Conservation (phyloP, 2,797 vertebrate species). For the Spinus pinus region DNA sequence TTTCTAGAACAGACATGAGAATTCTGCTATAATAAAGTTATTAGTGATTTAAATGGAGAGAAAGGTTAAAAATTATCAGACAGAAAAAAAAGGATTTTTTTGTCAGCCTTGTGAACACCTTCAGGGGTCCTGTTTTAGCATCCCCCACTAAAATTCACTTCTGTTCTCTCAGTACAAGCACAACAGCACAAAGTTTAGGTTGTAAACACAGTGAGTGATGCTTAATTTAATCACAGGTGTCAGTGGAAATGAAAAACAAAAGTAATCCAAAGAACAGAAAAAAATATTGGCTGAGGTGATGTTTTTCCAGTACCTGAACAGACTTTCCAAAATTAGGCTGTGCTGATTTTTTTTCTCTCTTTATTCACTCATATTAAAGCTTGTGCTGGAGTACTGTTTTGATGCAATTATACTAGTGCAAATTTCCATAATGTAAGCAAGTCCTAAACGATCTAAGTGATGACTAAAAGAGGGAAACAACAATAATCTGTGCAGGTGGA, state of each 20-base stretch:
- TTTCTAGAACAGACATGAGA: conserved; percentile 12
- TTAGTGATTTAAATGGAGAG: conserved; percentile 22
- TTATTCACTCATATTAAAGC: conserved; percentile 12
- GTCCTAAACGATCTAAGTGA: conserved; percentile 1
- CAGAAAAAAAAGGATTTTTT: neutral
- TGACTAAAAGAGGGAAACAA: conserved; percentile 6
- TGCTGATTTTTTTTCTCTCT: neutral
- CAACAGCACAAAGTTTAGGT: neutral
- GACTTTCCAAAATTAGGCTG: neutral
- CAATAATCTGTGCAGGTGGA: conserved; percentile 15
- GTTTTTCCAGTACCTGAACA: neutral
- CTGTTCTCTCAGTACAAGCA: neutral
- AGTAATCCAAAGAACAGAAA: neutral
- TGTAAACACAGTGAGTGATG: neutral
- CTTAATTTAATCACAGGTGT: conserved; percentile 16
- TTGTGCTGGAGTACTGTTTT: conserved; percentile 16
- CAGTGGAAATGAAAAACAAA: conserved; percentile 34
- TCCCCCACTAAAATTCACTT: neutral
- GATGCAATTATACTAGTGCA: conserved; percentile 12
- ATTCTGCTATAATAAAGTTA: conserved; percentile 34
- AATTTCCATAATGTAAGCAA: conserved; percentile 42
- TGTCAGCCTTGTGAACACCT: neutral
- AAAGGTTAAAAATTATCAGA: neutral
- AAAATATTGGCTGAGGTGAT: neutral
- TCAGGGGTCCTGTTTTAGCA: neutral